Conservation (phyloP, 2,113 vertebrate genomes). For the Perca schrenkii region DNA sequence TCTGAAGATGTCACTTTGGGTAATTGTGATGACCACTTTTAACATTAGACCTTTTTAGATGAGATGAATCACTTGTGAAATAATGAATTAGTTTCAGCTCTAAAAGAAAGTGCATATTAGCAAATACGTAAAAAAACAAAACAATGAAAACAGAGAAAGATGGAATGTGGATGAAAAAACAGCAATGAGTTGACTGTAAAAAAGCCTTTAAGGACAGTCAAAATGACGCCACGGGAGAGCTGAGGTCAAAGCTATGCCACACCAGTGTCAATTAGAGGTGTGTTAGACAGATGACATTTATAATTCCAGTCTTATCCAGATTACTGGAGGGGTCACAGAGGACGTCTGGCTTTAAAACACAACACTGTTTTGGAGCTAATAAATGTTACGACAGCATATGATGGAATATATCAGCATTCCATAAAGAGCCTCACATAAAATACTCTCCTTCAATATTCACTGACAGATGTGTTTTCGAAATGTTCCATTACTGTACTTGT, state of each 20-base stretch:
- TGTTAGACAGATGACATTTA: slow-evolving; percentile 32
- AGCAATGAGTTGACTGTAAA: background rate
- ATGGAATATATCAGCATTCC: background rate
- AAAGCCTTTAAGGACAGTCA: background rate
- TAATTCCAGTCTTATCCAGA: slow-evolving; percentile 5
- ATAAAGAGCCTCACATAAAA: background rate
- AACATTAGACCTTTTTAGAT: background rate
- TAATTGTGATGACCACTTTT: background rate
- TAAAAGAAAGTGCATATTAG: background rate
- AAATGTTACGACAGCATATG: background rate
- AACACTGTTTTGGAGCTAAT: slow-evolving; percentile 2
- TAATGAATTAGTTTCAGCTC: background rate
- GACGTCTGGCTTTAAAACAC: slow-evolving; percentile 10
- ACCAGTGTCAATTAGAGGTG: slow-evolving; percentile 42
- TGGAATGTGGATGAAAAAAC: background rate
- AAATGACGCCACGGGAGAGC: background rate
- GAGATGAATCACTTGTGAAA: background rate
- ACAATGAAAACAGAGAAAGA: background rate
- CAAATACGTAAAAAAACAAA: background rate
- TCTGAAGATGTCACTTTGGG: background rate
- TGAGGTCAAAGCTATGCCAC: slow-evolving; percentile 21
- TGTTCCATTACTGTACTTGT: background rate
- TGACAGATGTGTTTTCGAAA: background rate
- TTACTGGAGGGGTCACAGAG: slow-evolving; percentile 22
- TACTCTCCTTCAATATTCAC: background rate